These are phyloP conservation scores for Gambusia affinis DNA, from an alignment of 2,113 vertebrate genomes.

Conservation along the genomic window DNA sequence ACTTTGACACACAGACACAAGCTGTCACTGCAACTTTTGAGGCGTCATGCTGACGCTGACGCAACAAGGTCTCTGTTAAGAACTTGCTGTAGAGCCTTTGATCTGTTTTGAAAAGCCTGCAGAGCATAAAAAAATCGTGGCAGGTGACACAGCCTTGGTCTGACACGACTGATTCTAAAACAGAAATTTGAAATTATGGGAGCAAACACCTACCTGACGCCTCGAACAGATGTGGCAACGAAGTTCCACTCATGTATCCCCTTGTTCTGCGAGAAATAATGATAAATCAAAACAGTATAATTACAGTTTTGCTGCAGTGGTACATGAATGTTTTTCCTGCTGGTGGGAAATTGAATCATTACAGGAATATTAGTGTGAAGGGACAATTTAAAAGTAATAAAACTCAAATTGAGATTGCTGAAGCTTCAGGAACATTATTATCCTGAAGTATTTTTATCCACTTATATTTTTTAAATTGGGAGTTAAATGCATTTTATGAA, in stretches of 20 bases:
- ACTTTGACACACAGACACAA: not conserved
- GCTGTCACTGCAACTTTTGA: not conserved
- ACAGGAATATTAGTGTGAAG: not conserved
- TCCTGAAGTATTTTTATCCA: not conserved
- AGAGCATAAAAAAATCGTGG: not conserved
- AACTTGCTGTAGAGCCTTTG: not conserved
- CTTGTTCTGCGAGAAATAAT: slow-evolving; percentile 77
- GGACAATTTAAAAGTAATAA: not conserved
- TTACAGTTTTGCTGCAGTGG: not conserved
- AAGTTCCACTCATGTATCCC: slow-evolving; percentile 99
- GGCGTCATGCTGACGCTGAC: not conserved
- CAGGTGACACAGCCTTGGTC: not conserved
- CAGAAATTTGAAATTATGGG: not conserved
- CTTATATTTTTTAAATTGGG: not conserved
- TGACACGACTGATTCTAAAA: not conserved
- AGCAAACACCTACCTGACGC: slow-evolving; percentile 82
- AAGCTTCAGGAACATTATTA: not conserved
- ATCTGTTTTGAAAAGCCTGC: not conserved
- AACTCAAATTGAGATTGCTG: not conserved
- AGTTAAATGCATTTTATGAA: not conserved
- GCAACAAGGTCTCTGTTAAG: not conserved
- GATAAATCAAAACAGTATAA: slow-evolving; percentile 18
- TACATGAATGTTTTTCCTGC: not conserved
- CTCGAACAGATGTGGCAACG: slow-evolving; percentile 88
- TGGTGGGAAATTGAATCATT: not conserved